phyloP scores from a whole-genome alignment of 2,888 invertebrate species.

The Spisula subtruncata region DNA sequence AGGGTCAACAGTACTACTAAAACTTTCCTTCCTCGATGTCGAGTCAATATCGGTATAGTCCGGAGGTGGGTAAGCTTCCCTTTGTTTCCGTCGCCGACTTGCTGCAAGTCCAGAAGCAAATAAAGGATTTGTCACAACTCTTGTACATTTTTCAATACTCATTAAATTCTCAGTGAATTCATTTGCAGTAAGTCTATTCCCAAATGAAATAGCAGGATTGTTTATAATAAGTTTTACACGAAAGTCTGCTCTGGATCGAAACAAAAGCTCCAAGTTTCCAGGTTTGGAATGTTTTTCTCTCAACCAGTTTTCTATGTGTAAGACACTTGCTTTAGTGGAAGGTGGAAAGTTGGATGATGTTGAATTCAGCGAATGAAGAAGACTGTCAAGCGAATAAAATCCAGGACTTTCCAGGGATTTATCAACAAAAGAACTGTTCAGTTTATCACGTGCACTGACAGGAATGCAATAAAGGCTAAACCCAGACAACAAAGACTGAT shows the following conservation, averaged over 20 bases:
- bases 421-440: constrained; percentile 80
- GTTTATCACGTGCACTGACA: constrained; percentile 81
- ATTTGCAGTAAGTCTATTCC: constrained; percentile 83
- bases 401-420: constrained; percentile 80
- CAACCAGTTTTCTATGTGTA: constrained; percentile 84
- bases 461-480: constrained; percentile 84
- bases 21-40: constrained; percentile 69
- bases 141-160: constrained; percentile 88
- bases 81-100: constrained; percentile 76
- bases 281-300: constrained; percentile 83
- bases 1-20: constrained; percentile 65
- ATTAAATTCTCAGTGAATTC: constrained; percentile 87
- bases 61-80: constrained; percentile 53
- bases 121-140: constrained; percentile 87
- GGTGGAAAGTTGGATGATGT: constrained; percentile 79
- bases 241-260: constrained; percentile 81
- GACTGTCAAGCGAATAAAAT: constrained; percentile 83
- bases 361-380: constrained; percentile 80
- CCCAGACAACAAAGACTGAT: constrained; percentile 78
- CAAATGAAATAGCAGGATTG: constrained; percentile 81
- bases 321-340: constrained; percentile 79
- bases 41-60: constrained; percentile 63
- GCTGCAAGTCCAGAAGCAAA: constrained; percentile 86
- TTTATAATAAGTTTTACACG: constrained; percentile 80
- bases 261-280: constrained; percentile 82